Conservation (phyloP, 2,113 vertebrate species). For the Condylura cristata region DNA sequence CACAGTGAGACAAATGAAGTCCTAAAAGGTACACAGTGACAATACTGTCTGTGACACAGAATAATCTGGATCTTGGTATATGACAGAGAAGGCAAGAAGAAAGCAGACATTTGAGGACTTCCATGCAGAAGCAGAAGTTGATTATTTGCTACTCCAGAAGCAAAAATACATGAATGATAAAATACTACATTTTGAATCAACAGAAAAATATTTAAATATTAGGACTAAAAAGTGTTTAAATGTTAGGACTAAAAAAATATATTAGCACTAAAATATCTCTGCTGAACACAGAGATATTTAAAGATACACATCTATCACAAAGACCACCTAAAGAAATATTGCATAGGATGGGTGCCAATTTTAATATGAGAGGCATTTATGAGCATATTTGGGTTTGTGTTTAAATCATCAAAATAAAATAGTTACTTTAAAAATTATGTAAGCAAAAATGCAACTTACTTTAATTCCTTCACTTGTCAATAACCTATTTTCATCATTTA, state of each 20-base stretch:
- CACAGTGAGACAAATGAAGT: background rate
- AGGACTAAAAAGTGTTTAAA: no score
- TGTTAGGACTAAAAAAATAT: no score
- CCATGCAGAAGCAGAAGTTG: background rate
- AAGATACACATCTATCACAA: background rate
- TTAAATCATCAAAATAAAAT: conserved; percentile 35
- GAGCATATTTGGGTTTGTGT: background rate
- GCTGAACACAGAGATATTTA: background rate
- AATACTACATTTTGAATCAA: background rate
- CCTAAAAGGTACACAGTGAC: background rate
- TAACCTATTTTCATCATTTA: background rate
- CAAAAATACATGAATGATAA: background rate
- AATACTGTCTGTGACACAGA: background rate
- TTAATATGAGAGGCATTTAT: background rate
- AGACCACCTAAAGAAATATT: background rate
- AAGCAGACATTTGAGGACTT: background rate
- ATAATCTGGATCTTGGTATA: background rate
- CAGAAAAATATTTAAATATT: background rate
- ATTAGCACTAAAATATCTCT: no score
- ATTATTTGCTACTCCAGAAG: background rate
- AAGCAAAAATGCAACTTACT: background rate
- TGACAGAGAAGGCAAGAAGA: background rate
- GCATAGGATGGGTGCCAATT: background rate
- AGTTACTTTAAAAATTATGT: background rate
- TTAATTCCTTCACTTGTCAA: background rate